phyloP scores from a whole-genome alignment of 2,888 invertebrate genomes.

The Oscheius sp. region DNA sequence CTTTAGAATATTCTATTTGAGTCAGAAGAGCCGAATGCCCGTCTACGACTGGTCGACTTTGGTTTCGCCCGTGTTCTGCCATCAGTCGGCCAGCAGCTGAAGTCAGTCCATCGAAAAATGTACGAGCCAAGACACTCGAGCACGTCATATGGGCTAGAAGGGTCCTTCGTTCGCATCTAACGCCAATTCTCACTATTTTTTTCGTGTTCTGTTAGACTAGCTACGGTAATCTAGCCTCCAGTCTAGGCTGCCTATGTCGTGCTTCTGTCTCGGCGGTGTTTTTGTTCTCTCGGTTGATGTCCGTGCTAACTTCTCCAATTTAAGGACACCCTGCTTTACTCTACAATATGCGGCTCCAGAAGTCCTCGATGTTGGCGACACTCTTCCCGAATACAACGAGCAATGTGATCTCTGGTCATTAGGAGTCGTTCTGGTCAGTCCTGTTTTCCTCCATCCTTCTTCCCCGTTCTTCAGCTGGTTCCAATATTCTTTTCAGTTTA shows the following conservation, averaged over 20 bases:
- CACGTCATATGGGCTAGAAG: conserved; percentile 8
- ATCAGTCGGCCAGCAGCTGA: conserved; percentile 61
- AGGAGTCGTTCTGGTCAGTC: conserved; percentile 87
- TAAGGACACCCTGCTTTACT: conserved; percentile 90
- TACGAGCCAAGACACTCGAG: conserved; percentile 39
- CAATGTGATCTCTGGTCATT: conserved; percentile 95
- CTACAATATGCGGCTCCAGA: conserved; percentile 95
- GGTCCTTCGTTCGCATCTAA: conserved; percentile 7
- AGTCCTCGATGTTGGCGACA: conserved; percentile 81
- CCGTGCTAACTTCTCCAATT: not conserved
- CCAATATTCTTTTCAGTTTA: conserved; percentile 78
- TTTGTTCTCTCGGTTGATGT: not conserved
- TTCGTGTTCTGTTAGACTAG: conserved; percentile 10
- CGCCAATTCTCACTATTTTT: not conserved
- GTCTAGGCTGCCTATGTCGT: conserved; percentile 27
- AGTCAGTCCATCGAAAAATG: conserved; percentile 62
- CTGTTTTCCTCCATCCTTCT: too few species aligned
- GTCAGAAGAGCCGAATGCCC: conserved; percentile 77
- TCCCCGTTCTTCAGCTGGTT: too few species aligned
- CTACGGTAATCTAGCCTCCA: not conserved
- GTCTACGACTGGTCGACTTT: conserved; percentile 92
- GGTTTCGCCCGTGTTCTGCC: conserved; percentile 88
- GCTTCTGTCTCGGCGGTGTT: conserved; percentile 21
- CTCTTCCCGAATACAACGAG: conserved; percentile 81
- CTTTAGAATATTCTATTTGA: conserved; percentile 81